Base-by-base conservation (phyloP, 2,888 invertebrate genomes). In the Drosophila aldrichi region DNA sequence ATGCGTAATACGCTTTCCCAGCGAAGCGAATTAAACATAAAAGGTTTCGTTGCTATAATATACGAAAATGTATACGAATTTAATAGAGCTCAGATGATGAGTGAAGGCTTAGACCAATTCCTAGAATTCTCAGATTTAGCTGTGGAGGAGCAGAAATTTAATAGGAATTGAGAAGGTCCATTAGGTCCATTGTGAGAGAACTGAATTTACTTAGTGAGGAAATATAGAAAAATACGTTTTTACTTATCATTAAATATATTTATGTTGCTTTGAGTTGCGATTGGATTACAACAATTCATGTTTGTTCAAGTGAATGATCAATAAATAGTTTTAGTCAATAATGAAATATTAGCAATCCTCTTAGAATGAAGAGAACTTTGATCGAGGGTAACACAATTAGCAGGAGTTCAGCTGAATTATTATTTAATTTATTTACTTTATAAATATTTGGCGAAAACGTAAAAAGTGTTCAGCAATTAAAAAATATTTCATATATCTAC, bases 1-100 rank as follows among this genome's bases (percentile, higher is more conserved):
- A 78, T 61, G 65, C 84, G 83, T 66, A 78, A 78, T 68, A 74
- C 59, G 61, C 22, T 58, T 49, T 29, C 10, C 56, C 44, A 61
- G 44, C 49, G 51, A 56, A 61, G 14, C 36, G 46, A 65, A 48
- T 46, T 44, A 22, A 44, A 49, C 64, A 77, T 70, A 57, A 77
- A 65, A 69, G 60, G 43, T 41, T 60, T 54, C 43, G 16, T 38
- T 62, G 43, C 22, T 74, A 32, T 10, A 74, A 67, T 74, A 65
- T 59, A 49, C 51, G 57, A 25, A 36, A n/a, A 20, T 16, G 16
- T 44, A 64, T 55, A 52, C 14, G 44, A 44, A 36, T 61, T 58
- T 64, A 52, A 41, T 58, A 43, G 18, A 32, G 22, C 14, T 2
- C 3, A 36, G 40, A 55, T 55, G 55, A 62, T 56, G 70, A 46